Conservation (phyloP, 23 tunicate genomes). For the Oikopleura dioica region DNA sequence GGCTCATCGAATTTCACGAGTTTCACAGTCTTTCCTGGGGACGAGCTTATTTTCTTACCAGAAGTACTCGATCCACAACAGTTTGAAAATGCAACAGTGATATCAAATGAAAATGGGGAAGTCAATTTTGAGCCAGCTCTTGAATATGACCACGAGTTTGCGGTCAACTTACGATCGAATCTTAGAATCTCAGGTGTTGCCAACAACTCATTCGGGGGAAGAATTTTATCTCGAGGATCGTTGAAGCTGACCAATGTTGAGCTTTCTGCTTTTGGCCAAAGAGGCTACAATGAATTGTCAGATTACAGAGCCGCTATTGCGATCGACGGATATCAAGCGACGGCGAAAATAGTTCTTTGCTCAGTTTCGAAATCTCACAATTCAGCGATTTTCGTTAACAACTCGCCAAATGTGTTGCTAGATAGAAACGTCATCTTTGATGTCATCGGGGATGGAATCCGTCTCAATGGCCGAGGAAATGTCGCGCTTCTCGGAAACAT, state of each 20-base stretch:
- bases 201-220: background rate
- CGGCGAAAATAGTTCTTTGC: background rate
- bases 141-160: background rate
- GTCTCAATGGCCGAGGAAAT: background rate
- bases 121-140: background rate
- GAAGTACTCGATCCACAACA: background rate
- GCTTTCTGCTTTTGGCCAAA: background rate
- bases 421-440: background rate
- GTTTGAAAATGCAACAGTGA: background rate
- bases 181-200: background rate
- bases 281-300: background rate
- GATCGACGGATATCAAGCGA: background rate
- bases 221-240: background rate
- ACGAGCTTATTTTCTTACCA: background rate
- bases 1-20: too few relatives aligned
- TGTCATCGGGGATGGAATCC: background rate
- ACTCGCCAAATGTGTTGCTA: background rate
- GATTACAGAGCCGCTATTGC: background rate
- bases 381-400: background rate
- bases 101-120: background rate
- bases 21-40: too few relatives aligned
- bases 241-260: background rate
- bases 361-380: background rate
- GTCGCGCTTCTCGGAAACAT: too few relatives aligned
- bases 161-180: background rate